Base-by-base conservation (phyloP, 1,140 invertebrate genomes). In the Aethina tumida region DNA sequence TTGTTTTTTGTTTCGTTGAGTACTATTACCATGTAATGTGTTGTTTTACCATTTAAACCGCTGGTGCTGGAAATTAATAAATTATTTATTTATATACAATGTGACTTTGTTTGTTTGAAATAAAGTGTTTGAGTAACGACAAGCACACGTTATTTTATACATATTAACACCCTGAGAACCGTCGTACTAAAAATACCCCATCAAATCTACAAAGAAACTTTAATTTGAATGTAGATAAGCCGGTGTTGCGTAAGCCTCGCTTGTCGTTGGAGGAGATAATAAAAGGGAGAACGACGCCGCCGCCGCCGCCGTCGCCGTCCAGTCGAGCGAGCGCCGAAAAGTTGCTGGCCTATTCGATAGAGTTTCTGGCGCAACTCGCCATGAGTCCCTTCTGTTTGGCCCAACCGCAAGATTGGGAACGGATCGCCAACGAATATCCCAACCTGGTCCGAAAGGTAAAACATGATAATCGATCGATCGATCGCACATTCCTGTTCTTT, bases 371-470 rank as follows among this genome's bases (percentile, higher is more conserved):
- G 41, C 59, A 64, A 9, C 65, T 70, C 47, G 65, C 71, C 30
- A 65, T 65, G 51, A 69, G 69, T 27, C 70, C 71, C 18, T 64
- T 68, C 20, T 70, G 70, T 41, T 61, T 69, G 34, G 53, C 57
- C 37, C 56, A 63, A 20, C 71, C 70, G 18, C 53, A 50, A 15
- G 66, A 72, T 47, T 72, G 69, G 70, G 62, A 63, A 35, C 60
- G 66, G 35, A 71, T 73, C 43, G 60, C 64, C 34, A 63, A 63
- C 43, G 68, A 70, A 42, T 65, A 65, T 53, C 70, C 70, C 16
- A 60, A 47, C 39, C 62, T 73, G 37, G 53, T 68, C 32, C 64
- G 66, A 41, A 70, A 73, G 62, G 70, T 73, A 65, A 50, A 51
- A 49, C 2, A 10, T 41, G 33, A 14, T 36, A n/a, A 13, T 32